Conservation (phyloP, 2,113 vertebrate genomes). For the Hemichromis elongatus region DNA sequence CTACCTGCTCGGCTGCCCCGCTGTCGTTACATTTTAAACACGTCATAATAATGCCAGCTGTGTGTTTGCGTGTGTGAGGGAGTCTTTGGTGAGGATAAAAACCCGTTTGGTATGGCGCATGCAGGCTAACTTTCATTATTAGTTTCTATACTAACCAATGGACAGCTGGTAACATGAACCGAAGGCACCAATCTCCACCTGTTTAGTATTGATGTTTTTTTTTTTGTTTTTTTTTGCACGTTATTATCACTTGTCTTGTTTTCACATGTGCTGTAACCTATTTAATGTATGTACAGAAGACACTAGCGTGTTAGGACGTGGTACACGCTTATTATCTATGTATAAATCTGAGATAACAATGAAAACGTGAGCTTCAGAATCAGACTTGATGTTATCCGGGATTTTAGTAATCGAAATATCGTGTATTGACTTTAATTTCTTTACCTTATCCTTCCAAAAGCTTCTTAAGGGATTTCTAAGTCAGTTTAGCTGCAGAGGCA, state of each 20-base stretch:
- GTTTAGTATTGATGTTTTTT: not conserved
- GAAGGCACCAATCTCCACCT: conserved; percentile 15
- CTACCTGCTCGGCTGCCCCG: not conserved
- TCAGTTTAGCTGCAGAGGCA: not conserved
- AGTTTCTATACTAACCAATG: not conserved
- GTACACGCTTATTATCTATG: not conserved
- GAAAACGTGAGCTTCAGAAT: not conserved
- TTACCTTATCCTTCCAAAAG: not conserved
- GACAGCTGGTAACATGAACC: not conserved
- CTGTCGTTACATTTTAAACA: not conserved
- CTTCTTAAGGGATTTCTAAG: not conserved
- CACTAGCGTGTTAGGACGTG: not conserved
- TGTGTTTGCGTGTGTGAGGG: not conserved
- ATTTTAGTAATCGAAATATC: not conserved
- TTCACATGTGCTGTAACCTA: not conserved
- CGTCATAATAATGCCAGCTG: not conserved
- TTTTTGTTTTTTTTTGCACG: not conserved
- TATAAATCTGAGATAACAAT: not conserved
- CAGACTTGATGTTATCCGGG: not conserved
- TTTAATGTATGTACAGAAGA: not conserved
- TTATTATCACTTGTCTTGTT: not conserved
- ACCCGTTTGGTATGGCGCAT: not conserved
- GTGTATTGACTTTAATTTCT: not conserved
- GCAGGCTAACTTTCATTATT: not conserved
- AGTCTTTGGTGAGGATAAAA: not conserved